Conservation (phyloP, 2,888 invertebrate species). For the Tethea ocularis region DNA sequence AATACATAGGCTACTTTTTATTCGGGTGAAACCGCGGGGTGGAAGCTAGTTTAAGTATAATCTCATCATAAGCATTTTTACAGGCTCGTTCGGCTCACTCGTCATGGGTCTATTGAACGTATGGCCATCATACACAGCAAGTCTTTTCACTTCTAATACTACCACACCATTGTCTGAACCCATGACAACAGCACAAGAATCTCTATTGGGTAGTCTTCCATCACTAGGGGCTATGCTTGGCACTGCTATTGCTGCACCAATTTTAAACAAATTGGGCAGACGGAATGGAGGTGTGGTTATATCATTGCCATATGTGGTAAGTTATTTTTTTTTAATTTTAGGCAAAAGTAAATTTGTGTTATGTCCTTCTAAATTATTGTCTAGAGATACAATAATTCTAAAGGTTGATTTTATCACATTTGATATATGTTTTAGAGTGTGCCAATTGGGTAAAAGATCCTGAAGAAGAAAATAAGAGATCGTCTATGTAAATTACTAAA, state of each 20-base stretch:
- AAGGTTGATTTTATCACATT: no score
- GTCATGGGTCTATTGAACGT: constrained; percentile 69
- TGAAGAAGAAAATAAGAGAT: no score
- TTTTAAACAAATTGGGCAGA: constrained; percentile 80
- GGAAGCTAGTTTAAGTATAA: no score
- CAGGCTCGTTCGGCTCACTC: constrained; percentile 59
- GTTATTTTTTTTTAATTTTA: constrained; percentile 19
- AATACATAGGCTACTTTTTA: no score
- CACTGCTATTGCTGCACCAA: constrained; percentile 68
- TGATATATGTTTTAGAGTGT: no score
- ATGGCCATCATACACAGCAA: constrained; percentile 84
- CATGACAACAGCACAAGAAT: constrained; percentile 73
- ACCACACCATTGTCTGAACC: constrained; percentile 69
- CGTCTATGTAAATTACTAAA: no score
- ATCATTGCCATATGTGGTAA: constrained; percentile 76
- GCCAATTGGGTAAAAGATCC: no score
- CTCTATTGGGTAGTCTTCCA: constrained; percentile 82
- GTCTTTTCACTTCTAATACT: constrained; percentile 61
- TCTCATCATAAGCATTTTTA: background rate
- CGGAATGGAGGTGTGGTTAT: constrained; percentile 79
- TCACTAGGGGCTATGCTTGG: constrained; percentile 81
- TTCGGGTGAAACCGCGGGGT: no score
- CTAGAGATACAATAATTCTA: no score
- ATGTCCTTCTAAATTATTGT: no score
- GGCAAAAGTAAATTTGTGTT: no score